Base-by-base conservation (phyloP, 2,113 vertebrate species). In the Corythornis vintsioides region DNA sequence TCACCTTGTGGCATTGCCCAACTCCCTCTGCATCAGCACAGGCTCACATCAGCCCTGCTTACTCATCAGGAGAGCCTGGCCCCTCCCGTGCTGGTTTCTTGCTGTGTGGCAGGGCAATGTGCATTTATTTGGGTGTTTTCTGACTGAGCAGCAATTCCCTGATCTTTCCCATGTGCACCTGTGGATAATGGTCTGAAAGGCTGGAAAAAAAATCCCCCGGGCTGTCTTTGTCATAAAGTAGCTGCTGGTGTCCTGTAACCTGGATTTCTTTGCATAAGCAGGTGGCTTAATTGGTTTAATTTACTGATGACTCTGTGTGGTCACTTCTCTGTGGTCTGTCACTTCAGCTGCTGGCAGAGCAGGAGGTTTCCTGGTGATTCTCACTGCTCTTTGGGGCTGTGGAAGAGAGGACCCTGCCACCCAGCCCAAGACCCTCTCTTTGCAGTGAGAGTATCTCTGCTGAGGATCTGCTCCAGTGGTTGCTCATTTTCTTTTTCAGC, bases 141-240 rank as follows among this genome's bases (percentile, higher is more conserved):
- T 69, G 50, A 11, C 60, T 40, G 53, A 53, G 21, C 29, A 80
- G 55, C 45, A 63, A 40, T 63, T 50, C 38, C 31, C 6, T 21
- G 1, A 0, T 22, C 1, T 0, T 89, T 64, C 33, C 47, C 0
- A 0, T 8, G 9, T 40, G 12, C 35, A 10, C 22, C 43, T 2
- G 1, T 10, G 22, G 43, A 21, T 53, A 91, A 52, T 1, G 10
- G 47, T 71, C 33, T 31, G n/a, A 6, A 47, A 42, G 45, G 35
- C 43, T 64, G 69, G 67, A 9, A 16, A n/a, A 60, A 60, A 60
- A 38, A 38, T 38, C 38, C 7, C 10, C 12, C 40, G n/a, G 26
- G 11, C n/a, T 67, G 7, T 18, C 55, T 43, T 73, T 25, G 19
- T 45, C 63, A 22, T 31, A 11, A 74, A 61, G 22, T 31, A 65